Evolutionary conservation across 2,113 vertebrate genomes (phyloP).

Genomic region (Mirounga angustirostris): DNA sequence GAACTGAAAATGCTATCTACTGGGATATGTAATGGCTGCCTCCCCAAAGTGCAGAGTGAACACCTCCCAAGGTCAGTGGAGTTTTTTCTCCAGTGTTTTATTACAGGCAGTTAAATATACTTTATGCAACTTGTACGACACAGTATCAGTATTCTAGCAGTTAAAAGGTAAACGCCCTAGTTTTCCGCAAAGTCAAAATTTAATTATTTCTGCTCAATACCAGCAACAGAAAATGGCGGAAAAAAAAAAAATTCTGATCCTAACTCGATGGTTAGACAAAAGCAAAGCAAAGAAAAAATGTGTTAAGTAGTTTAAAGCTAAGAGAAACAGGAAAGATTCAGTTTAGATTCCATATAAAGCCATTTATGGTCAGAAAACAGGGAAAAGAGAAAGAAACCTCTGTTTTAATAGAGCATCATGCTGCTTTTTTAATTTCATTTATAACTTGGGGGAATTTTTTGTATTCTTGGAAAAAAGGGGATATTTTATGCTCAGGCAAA

Average conservation of each 20-base stretch:
- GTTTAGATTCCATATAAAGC: constrained; percentile 38
- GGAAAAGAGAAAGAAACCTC: constrained; percentile 40
- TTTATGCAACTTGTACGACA: constrained; percentile 34
- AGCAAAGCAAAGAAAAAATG: constrained; percentile 58
- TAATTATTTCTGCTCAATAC: constrained; percentile 60
- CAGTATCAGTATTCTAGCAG: constrained; percentile 22
- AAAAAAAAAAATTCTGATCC: constrained; percentile 35
- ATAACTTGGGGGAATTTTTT: not conserved
- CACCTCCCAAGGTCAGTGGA: not conserved
- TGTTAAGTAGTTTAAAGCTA: constrained; percentile 64
- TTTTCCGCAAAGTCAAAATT: constrained; percentile 57
- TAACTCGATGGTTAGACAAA: constrained; percentile 66
- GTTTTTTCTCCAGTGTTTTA: not conserved
- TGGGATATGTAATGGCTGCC: not conserved
- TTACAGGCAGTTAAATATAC: not conserved
- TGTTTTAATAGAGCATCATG: not conserved
- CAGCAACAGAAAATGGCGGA: constrained; percentile 38
- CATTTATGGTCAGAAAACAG: constrained; percentile 40
- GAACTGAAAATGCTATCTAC: not conserved
- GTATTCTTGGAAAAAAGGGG: constrained; percentile 44
- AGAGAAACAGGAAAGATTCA: constrained; percentile 53
- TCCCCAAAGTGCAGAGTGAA: not conserved
- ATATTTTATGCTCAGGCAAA: constrained; percentile 37
- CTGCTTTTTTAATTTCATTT: constrained; percentile 32
- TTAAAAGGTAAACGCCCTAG: constrained; percentile 40